Evolutionary conservation across 92 coral and sea anemone genomes (phyloP), one percentile per base, ranked within the genome.

Genomic region (Meandrina meandrites): DNA sequence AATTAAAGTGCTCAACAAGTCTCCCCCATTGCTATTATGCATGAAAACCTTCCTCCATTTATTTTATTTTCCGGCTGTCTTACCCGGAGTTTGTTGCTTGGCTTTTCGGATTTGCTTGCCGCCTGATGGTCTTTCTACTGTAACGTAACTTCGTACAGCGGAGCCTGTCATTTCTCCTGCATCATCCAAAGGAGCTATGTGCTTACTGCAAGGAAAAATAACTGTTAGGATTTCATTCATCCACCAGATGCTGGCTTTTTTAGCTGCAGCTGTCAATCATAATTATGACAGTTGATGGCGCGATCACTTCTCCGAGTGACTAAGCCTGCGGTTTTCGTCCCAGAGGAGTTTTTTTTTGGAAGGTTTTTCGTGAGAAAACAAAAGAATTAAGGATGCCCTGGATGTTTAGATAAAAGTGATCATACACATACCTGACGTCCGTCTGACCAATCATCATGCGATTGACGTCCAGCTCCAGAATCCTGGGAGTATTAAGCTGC

Each of bases 51-150:
- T 62, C 7, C 8, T 21, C 19, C 31, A 8, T 24, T 62, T 62
- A 62, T 24, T 62, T n/a, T 34, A 19, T 28, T 42, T 7, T 2
- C 34, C 32, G 47, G 1, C 34, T 32, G 69, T 15, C 71, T 32
- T 76, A 90, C 90, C 93, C 53, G 88, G 60, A 24, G 60, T 72
- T 1, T 88, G 88, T 36, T 83, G 91, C 84, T 91, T 94, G 30
- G 94, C 86, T 85, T 94, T 93, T 87, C 88, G 88, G 87, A 91
- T 88, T 68, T 89, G 96, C 78, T 93, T 93, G 79, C 91, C 86
- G 13, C 99, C 99, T 4, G 86, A 88, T 16, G 99, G 99, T 80
- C 99, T 85, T 76, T 97, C 99, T 31, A 97, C 95, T 22, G 98
- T 94, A 36, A 97, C 94, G 78, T 95, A 97, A 42, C 92, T 91